A percentile compares a stretch with the other conserved stretches of the same genome.
These are phyloP conservation scores for Lepidothrix coronata DNA, from an alignment of 2,113 vertebrate species.

Conservation along the genomic window DNA sequence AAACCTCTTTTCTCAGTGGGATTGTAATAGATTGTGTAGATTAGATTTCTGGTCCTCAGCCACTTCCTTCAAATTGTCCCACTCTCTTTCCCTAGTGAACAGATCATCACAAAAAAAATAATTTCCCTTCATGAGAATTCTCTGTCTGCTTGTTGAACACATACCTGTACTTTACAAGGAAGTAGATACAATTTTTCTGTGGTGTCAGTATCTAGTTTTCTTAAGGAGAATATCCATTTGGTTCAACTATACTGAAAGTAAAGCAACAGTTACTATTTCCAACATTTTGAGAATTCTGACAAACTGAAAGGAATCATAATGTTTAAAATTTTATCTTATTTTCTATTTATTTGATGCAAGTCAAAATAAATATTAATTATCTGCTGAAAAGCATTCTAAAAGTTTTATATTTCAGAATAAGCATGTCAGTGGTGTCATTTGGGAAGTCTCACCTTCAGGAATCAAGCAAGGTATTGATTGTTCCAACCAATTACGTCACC, in stretches of 20 bases:
- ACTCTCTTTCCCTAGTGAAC: not conserved
- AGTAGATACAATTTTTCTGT: not conserved
- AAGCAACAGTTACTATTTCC: not conserved
- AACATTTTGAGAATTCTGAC: not conserved
- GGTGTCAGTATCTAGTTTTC: not conserved
- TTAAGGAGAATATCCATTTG: not conserved
- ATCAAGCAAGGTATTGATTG: slow-evolving; percentile 23
- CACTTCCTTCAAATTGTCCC: not conserved
- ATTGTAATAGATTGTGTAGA: not conserved
- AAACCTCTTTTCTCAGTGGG: not conserved
- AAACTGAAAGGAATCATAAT: not conserved
- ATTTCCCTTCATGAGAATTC: not conserved
- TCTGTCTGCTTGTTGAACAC: not conserved
- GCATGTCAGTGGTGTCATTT: not conserved
- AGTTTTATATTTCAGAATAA: not conserved
- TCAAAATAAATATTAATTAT: not conserved
- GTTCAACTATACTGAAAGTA: not conserved
- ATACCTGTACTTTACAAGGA: not conserved
- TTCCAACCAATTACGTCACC: slow-evolving; percentile 37
- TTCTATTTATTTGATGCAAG: not conserved
- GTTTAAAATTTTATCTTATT: not conserved
- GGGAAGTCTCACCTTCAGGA: slow-evolving; percentile 23
- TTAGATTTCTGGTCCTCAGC: not conserved
- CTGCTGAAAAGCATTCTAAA: not conserved
- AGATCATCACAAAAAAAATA: not conserved